These are phyloP conservation scores for Drosophila littoralis DNA, from an alignment of 1,140 invertebrate species.

Conservation along the genomic window DNA sequence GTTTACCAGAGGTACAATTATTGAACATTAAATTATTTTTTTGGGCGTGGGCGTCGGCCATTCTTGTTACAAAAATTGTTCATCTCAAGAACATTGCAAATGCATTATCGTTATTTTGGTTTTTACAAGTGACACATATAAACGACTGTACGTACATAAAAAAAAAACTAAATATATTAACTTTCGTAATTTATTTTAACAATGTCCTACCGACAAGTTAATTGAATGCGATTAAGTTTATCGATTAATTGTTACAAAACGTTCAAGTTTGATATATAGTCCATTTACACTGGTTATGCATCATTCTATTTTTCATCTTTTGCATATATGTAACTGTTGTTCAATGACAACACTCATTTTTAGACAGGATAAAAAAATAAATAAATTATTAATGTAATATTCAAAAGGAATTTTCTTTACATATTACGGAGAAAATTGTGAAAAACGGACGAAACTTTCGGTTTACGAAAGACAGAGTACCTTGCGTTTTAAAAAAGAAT, in stretches of 20 bases:
- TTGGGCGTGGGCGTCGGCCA: constrained; percentile 78
- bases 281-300: not conserved
- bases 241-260: constrained; percentile 35
- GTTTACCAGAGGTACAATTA: constrained; percentile 59
- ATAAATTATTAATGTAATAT: too few species aligned
- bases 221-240: constrained; percentile 25
- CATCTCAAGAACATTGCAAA: constrained; percentile 37
- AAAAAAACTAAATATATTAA: constrained; percentile 38
- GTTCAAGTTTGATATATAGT: not conserved
- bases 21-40: constrained; percentile 64
- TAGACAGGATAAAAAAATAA: too few species aligned
- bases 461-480: too few species aligned
- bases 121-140: constrained; percentile 49
- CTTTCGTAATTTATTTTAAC: constrained; percentile 70
- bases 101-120: constrained; percentile 30
- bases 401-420: too few species aligned
- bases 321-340: too few species aligned
- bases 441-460: too few species aligned
- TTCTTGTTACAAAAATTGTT: constrained; percentile 58
- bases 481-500: too few species aligned
- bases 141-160: constrained; percentile 20
- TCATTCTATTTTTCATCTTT: too few species aligned
- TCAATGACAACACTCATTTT: too few species aligned
- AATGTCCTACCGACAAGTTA: constrained; percentile 59
- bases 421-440: too few species aligned